Evolutionary conservation across 2,888 invertebrate species (phyloP).

Genomic region (Bedellia somnulentella): DNA sequence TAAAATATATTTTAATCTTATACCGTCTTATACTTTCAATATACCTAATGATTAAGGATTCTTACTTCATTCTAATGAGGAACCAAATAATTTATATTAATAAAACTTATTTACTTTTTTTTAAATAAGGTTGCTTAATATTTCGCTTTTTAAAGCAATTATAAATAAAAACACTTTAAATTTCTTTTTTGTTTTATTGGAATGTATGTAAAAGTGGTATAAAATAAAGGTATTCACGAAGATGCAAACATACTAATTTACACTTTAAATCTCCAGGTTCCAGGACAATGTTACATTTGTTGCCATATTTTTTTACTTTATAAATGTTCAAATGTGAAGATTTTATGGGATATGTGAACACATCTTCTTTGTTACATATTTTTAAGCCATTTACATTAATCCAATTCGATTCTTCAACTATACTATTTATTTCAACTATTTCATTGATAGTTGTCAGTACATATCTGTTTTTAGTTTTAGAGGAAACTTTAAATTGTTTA

Average conservation of each 20-base stretch:
- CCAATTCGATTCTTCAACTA: neutral
- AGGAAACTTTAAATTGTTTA: constrained; percentile 5
- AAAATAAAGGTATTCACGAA: neutral
- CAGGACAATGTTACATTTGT: neutral
- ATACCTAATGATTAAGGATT: no score
- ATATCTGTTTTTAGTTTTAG: constrained; percentile 3
- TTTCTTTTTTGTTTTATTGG: neutral
- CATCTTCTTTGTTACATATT: neutral
- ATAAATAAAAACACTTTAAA: no score
- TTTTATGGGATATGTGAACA: neutral
- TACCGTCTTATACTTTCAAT: no score
- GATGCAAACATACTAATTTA: neutral
- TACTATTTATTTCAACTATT: neutral
- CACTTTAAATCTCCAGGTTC: neutral
- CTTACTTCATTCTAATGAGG: no score
- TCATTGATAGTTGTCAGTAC: constrained; percentile 1
- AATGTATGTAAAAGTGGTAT: constrained; percentile 2
- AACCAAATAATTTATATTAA: no score
- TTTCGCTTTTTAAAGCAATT: no score
- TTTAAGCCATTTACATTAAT: no score
- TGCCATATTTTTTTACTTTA: neutral
- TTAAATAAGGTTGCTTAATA: no score
- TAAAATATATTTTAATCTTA: no score
- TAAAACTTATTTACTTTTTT: no score
- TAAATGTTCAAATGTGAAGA: constrained; percentile 1